A percentile compares a stretch with the other conserved stretches of the same genome.
Conservation (phyloP, 2,113 vertebrate species). For the Gulo gulo region DNA sequence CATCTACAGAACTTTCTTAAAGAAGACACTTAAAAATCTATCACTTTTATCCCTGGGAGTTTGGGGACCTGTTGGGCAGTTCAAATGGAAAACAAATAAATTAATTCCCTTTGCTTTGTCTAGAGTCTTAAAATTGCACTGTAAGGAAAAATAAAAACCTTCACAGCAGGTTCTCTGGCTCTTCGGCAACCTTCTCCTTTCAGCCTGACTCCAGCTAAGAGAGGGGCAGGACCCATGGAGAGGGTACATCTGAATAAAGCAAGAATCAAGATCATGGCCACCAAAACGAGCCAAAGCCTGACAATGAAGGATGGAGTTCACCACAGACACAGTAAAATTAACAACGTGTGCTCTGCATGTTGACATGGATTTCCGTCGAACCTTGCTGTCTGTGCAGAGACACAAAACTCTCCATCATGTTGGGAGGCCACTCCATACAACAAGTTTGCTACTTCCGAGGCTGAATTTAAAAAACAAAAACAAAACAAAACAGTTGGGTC, state of each 20-base stretch:
- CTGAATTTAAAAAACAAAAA: background rate
- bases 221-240: background rate
- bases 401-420: background rate
- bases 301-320: background rate
- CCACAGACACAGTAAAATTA: background rate
- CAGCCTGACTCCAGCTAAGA: background rate
- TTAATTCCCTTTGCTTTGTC: constrained; percentile 63
- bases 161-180: constrained; percentile 14
- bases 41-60: constrained; percentile 57
- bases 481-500: background rate
- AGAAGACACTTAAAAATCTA: constrained; percentile 57
- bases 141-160: constrained; percentile 44
- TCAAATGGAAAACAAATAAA: constrained; percentile 63
- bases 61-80: constrained; percentile 44
- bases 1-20: constrained; percentile 64
- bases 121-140: constrained; percentile 43
- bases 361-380: background rate
- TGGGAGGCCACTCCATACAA: background rate
- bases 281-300: background rate
- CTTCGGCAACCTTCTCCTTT: constrained; percentile 3
- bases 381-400: background rate
- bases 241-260: background rate
- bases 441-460: background rate
- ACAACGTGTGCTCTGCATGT: background rate
- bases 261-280: background rate